Percentiles rank a stretch among this genome's conserved stretches.
These are phyloP conservation scores for Meleagris gallopavo DNA, from an alignment of 2,113 vertebrate genomes.

Conservation along the genomic window DNA sequence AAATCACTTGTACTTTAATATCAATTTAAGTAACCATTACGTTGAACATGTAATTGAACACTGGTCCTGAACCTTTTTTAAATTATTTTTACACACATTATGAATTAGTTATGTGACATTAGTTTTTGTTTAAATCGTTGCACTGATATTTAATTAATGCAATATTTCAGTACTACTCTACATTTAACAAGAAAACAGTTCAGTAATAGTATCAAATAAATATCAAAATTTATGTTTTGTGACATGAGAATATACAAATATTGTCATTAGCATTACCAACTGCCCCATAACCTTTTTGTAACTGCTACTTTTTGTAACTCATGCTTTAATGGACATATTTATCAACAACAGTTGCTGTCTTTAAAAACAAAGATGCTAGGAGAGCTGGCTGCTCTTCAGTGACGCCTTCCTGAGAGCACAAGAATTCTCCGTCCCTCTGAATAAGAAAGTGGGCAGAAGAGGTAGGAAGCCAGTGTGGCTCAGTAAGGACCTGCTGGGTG, in stretches of 20 bases:
- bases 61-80: fast-evolving
- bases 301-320: fast-evolving
- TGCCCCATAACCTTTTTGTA: fast-evolving
- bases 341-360: fast-evolving
- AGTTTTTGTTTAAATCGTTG: fast-evolving
- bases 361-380: too few relatives aligned
- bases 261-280: fast-evolving
- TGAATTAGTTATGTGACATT: not conserved
- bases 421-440: too few relatives aligned
- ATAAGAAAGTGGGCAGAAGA: too few relatives aligned
- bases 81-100: fast-evolving
- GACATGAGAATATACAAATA: fast-evolving
- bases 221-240: fast-evolving
- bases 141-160: fast-evolving
- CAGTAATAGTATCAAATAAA: fast-evolving
- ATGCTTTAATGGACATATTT: fast-evolving
- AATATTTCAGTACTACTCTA: fast-evolving
- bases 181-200: not conserved
- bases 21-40: not conserved
- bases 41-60: fast-evolving
- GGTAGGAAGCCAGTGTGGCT: too few relatives aligned
- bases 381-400: too few relatives aligned
- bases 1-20: not conserved
- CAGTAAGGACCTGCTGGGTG: too few relatives aligned
- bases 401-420: too few relatives aligned